phyloP scores from a whole-genome alignment of 2,888 invertebrate species.

The Schizotus pectinicornis region DNA sequence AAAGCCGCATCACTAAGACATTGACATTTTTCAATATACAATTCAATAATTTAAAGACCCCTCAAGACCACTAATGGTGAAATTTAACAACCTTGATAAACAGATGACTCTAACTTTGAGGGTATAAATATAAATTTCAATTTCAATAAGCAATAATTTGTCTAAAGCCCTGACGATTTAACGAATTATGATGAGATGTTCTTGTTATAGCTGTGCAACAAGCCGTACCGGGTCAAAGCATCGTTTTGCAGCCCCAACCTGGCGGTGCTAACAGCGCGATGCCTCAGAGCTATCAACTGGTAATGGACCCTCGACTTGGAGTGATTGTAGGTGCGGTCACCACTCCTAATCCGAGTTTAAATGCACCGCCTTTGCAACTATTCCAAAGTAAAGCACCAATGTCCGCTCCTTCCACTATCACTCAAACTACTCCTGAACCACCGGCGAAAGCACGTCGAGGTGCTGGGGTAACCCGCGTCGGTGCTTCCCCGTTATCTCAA shows the following conservation, averaged over 20 bases:
- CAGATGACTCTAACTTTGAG: too few species aligned
- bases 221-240: slow-evolving; percentile 45
- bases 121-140: too few species aligned
- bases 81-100: too few species aligned
- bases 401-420: slow-evolving; percentile 11
- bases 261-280: slow-evolving; percentile 11
- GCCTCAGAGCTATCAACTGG: slow-evolving; percentile 55
- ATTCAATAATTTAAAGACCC: too few species aligned
- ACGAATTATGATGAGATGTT: too few species aligned
- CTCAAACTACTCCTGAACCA: not conserved
- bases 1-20: too few species aligned
- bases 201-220: slow-evolving; percentile 35
- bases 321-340: slow-evolving; percentile 37
- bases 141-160: too few species aligned
- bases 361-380: slow-evolving; percentile 12
- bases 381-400: slow-evolving; percentile 12
- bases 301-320: slow-evolving; percentile 59
- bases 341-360: slow-evolving; percentile 4
- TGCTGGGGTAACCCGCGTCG: too few species aligned
- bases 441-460: slow-evolving; percentile 5
- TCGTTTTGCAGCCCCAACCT: slow-evolving; percentile 23
- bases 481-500: too few species aligned
- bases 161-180: too few species aligned
- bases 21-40: too few species aligned
- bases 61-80: too few species aligned